These are phyloP conservation scores for Heliothis peltigera DNA, from an alignment of 2,888 invertebrate species.

Conservation along the genomic window DNA sequence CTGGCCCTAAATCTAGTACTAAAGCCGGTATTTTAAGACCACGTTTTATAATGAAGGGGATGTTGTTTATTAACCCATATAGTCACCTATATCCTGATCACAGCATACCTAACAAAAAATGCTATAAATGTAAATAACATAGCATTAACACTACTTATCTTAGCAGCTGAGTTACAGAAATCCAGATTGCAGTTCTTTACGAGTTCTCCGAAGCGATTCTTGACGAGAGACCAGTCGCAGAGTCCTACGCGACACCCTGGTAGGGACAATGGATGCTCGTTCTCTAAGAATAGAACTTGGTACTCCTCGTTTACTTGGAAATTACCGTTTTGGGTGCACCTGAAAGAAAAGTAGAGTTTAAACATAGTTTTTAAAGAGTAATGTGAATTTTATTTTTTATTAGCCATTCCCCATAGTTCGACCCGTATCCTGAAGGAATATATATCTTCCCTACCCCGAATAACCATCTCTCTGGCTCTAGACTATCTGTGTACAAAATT, in stretches of 20 bases:
- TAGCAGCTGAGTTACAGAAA: constrained; percentile 85
- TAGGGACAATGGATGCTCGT: constrained; percentile 92
- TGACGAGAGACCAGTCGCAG: constrained; percentile 93
- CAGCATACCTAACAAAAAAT: constrained; percentile 54
- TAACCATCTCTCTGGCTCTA: too few species aligned
- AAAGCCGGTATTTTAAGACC: too few species aligned
- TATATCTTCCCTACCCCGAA: too few species aligned
- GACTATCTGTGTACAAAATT: too few species aligned
- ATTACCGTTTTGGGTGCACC: constrained; percentile 88
- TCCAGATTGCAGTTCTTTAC: constrained; percentile 89
- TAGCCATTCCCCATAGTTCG: too few species aligned
- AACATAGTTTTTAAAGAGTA: too few species aligned
- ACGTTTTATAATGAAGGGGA: too few species aligned
- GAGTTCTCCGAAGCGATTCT: constrained; percentile 89
- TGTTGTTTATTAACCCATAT: too few species aligned
- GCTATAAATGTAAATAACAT: constrained; percentile 59
- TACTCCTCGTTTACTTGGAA: constrained; percentile 81
- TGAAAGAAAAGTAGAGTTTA: constrained; percentile 66
- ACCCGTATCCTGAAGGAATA: too few species aligned
- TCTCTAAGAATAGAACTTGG: constrained; percentile 92
- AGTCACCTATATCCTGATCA: constrained; percentile 40
- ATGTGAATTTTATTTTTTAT: too few species aligned
- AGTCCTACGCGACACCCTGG: constrained; percentile 94
- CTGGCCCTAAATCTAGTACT: too few species aligned
- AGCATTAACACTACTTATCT: constrained; percentile 53